Base-by-base conservation (phyloP, 1,140 invertebrate genomes). In the Diorhabda elongata region DNA sequence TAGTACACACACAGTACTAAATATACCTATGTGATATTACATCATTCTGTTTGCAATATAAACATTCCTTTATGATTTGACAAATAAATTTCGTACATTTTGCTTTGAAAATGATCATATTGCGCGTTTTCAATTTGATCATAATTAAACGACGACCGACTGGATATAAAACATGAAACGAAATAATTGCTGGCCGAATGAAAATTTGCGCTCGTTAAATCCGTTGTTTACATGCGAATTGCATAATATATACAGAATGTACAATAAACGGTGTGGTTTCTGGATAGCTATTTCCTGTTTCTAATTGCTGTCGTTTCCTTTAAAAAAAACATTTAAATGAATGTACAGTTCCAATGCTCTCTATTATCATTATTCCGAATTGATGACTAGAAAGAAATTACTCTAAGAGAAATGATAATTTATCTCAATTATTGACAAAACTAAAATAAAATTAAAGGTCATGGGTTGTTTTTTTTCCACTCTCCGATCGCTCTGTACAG, bases 61-160 rank as follows among this genome's bases (percentile, higher is more conserved):
- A 77, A 78, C 75, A 77, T 76, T 77, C 75, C 77, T 76, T 77
- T 73, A 77, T 73, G 71, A 77, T 74, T 75, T 75, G 74, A 75
- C 76, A 74, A 79, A 79, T 79, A 79, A 79, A 79, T 79, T 79
- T 77, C 73, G 70, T 72, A 68, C 70, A 69, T 65, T 52, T 52
- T 71, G 73, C 75, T 73, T 75, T 74, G 70, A 69, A 71, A 70
- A 67, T 69, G 74, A 75, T 73, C 72, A 71, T 76, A 75, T 75
- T 69, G 68, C 70, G 64, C 66, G 74, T 72, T 77, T 77, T 73
- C 73, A 75, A 77, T 77, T 77, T 75, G 73, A 74, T 71, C 68
- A 77, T 77, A 73, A 77, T 77, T 77, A 73, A 74, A 77, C 75
- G 65, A 69, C 71, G 69, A 69, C 65, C 68, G 72, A 73, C 70